Evolutionary conservation across 1,140 invertebrate species (phyloP).

Genomic region (Neuroterus valhalla): DNA sequence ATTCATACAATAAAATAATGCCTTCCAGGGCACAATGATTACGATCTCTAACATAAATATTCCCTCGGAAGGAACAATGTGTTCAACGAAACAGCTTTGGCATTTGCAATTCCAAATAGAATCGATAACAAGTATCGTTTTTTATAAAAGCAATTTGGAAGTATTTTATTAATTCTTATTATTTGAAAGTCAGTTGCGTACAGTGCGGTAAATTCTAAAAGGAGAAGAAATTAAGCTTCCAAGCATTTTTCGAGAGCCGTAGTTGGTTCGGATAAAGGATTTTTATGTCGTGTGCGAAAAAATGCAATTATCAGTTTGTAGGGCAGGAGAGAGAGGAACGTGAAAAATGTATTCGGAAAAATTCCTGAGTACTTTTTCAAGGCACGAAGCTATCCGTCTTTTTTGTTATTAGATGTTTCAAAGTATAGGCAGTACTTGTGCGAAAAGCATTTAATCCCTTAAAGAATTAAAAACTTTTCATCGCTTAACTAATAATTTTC

Average conservation of each 20-base stretch:
- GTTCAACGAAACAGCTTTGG: slow-evolving; percentile 4
- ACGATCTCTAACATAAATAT: slow-evolving; percentile 20
- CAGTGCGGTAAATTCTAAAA: not conserved
- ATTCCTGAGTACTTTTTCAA: slow-evolving; percentile 1
- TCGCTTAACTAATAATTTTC: too few species aligned
- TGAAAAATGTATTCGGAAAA: slow-evolving; percentile 23
- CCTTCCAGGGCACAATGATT: not conserved
- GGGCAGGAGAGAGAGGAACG: slow-evolving; percentile 5
- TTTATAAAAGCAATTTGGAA: not conserved
- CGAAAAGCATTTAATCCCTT: not conserved
- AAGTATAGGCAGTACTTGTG: not conserved
- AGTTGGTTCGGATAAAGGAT: not conserved
- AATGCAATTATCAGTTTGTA: slow-evolving; percentile 27
- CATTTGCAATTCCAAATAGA: slow-evolving; percentile 21
- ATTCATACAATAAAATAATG: slow-evolving; percentile 26
- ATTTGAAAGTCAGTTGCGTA: not conserved
- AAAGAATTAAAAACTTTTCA: too few species aligned
- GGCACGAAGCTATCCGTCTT: not conserved
- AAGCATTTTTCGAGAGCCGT: slow-evolving; percentile 10
- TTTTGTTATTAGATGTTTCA: not conserved
- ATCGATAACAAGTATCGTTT: slow-evolving; percentile 3
- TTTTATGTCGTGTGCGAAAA: slow-evolving; percentile 1
- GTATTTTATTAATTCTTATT: not conserved
- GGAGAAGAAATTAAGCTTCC: not conserved
- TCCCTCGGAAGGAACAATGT: slow-evolving; percentile 20